These are phyloP conservation scores for Mus pahari DNA, from an alignment of 2,113 vertebrate genomes.

Conservation along the genomic window DNA sequence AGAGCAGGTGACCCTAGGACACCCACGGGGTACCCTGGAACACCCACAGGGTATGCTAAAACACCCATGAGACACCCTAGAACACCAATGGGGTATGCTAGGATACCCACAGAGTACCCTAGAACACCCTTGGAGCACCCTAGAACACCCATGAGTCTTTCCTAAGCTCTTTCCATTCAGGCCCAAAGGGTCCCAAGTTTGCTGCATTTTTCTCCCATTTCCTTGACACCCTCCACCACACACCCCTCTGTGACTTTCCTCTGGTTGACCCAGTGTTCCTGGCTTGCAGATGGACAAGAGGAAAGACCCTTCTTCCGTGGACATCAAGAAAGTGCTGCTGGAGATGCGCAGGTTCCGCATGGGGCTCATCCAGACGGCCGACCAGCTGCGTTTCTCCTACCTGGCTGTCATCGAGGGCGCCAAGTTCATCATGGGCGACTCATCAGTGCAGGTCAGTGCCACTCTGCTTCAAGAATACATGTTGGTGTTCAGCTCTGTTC, in stretches of 20 bases:
- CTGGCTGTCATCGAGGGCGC: conserved; percentile 96
- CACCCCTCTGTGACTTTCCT: neutral
- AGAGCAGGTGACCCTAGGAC: neutral
- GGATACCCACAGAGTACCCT: neutral
- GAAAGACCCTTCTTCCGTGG: conserved; percentile 95
- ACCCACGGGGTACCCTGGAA: neutral
- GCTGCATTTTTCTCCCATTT: neutral
- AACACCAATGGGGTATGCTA: no score
- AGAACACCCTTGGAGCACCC: neutral
- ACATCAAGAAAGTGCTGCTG: conserved; percentile 94
- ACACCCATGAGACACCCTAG: neutral
- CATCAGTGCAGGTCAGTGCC: conserved; percentile 91
- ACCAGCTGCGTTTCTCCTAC: conserved; percentile 98
- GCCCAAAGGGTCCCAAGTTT: neutral
- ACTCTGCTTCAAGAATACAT: neutral
- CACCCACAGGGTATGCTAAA: no score
- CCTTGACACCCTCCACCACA: neutral
- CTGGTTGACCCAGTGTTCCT: neutral
- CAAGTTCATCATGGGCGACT: conserved; percentile 95
- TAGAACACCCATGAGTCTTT: neutral
- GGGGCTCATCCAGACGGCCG: conserved; percentile 98
- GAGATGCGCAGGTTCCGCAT: conserved; percentile 96
- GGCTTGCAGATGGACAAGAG: conserved; percentile 92
- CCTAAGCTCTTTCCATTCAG: neutral
- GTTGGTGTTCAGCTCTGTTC: no score